phyloP scores from a whole-genome alignment of 2,888 invertebrate species.

The Tinea trinotella region DNA sequence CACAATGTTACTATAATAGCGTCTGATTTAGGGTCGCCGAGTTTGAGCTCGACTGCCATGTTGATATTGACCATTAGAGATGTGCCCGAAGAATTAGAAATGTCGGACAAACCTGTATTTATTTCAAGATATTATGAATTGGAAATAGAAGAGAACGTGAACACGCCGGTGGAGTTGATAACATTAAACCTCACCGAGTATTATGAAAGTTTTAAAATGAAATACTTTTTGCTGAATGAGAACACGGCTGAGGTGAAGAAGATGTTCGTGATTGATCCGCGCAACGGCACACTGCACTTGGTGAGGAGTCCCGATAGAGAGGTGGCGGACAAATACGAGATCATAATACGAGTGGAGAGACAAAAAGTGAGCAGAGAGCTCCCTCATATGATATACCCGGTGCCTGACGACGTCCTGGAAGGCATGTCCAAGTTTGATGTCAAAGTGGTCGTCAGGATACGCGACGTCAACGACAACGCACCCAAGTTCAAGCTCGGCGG shows the following conservation, averaged over 20 bases:
- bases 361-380: constrained; percentile 77
- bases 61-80: constrained; percentile 78
- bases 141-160: constrained; percentile 85
- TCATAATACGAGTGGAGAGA: constrained; percentile 62
- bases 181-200: constrained; percentile 83
- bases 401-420: constrained; percentile 79
- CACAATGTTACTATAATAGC: constrained; percentile 87
- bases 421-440: constrained; percentile 84
- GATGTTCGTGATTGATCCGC: constrained; percentile 81
- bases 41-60: constrained; percentile 83
- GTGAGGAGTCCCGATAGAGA: constrained; percentile 84
- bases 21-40: constrained; percentile 88
- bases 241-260: constrained; percentile 72
- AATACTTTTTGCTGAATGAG: constrained; percentile 75
- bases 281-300: constrained; percentile 82
- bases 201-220: constrained; percentile 75
- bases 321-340: constrained; percentile 75
- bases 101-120: constrained; percentile 67
- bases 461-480: constrained; percentile 87
- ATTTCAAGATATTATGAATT: constrained; percentile 84
- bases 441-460: constrained; percentile 81
- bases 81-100: constrained; percentile 71
- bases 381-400: constrained; percentile 83
- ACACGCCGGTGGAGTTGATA: constrained; percentile 80
- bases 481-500: constrained; percentile 84